Evolutionary conservation across 2,113 vertebrate genomes (phyloP), one percentile per base, ranked within the genome.

Genomic region (Manacus vitellinus): DNA sequence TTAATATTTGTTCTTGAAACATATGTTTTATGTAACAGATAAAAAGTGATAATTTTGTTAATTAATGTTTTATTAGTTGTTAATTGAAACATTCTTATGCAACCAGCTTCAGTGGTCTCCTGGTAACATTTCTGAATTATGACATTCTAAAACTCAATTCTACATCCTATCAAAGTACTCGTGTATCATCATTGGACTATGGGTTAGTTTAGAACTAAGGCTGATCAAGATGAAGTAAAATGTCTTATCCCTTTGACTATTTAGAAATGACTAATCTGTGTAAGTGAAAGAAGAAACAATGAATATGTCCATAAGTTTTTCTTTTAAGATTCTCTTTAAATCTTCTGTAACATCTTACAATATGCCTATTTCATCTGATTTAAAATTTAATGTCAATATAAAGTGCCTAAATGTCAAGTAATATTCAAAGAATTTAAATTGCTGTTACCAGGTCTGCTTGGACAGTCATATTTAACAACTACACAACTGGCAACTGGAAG

Each of bases 331-430:
- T 66, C 7, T 63, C 9, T 55, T 91, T 86, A 76, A 82, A 54
- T 56, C 55, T 92, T 90, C 12, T 39, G 7, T 67, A 49, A 41
- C 31, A 77, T 21, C 14, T 85, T 61, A 24, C 41, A 81, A 61
- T 37, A 75, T 46, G 43, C 1, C 27, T 75, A 47, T 96, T 88
- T 75, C 2, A 24, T 25, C 51, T 31, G 41, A 85, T 27, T 79
- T 87, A 59, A 44, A 91, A 52, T 49, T 88, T 82, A 47, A 89
- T 94, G 58, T 84, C 56, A 95, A 27, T 17, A 84, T n/a, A 56
- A 79, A 93, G 80, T 61, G 6, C 62, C 47, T 89, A 96, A 94
- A 96, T 88, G 74, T 92, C 77, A 94, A 89, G 56, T 37, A 8
- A 92, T 43, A 75, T 66, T 75, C 73, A 88, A 44, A 59, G 43